Evolutionary conservation across 2,888 invertebrate genomes (phyloP), one percentile per base, ranked within the genome.

Genomic region (Leucoptera coffeella): DNA sequence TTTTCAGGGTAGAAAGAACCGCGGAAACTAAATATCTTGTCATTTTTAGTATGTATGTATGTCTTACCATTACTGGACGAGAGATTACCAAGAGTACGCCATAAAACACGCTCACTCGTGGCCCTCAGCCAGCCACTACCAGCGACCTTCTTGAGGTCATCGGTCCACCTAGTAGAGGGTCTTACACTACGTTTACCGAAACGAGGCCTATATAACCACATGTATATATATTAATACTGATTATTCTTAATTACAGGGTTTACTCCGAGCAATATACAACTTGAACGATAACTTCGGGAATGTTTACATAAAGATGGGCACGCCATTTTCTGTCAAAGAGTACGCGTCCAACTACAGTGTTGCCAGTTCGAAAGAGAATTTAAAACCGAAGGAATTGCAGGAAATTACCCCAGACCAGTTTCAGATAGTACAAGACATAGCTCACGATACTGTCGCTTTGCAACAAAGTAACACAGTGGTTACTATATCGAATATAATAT

Each of bases 281-380:
- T 57, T 95, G 12, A 82, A 90, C 45, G 85, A 92, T 41, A 78
- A 83, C 30, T 90, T 82, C 55, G 93, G 93, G 10, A 83, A 82
- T 47, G 85, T 93, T 37, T 85, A 87, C 56, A 74, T 95, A 12
- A 82, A 87, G 45, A 78, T 95, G 40, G 86, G 87, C 26, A 72
- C 81, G 9, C 86, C 91, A 0, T 76, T 94, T 28, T 92, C 92
- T 1, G 76, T 83, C 3, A 73, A 67, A 32, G 57, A 77, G 11
- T 81, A 75, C 57, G 53, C 72, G 26, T 38, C 57, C 33, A 45
- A 58, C 36, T 42, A 74, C 20, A 47, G 65, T 34, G 47, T 71
- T 35, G 55, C 71, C 13, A 30, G 32, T 39, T 11, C 26, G 6
- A 26, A 43, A 25, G 74, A 80, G 41, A 55, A 67, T 1, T 52